These are phyloP conservation scores for Lampris megalopsis DNA, from an alignment of 2,113 vertebrate species.

Conservation along the genomic window DNA sequence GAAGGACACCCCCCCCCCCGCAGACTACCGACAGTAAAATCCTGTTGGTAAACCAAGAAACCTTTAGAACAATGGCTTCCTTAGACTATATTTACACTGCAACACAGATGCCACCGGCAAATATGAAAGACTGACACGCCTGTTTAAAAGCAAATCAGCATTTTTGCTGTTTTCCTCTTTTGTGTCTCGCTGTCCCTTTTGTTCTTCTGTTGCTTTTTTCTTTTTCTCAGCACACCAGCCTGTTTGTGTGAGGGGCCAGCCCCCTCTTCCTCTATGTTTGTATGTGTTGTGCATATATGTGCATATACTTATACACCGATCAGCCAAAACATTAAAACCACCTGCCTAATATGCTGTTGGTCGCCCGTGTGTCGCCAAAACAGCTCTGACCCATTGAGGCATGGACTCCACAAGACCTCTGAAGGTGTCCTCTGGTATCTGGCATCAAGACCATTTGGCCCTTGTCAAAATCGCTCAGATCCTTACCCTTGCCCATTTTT, in stretches of 20 bases:
- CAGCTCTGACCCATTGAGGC: no score
- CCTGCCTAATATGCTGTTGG: no score
- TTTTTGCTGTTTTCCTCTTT: conserved; percentile 53
- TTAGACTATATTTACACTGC: conserved; percentile 71
- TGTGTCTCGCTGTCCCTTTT: conserved; percentile 44
- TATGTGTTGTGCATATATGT: conserved; percentile 75
- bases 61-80: conserved; percentile 70
- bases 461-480: no score
- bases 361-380: no score
- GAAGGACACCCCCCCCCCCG: conserved; percentile 12
- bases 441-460: no score
- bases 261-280: conserved; percentile 36
- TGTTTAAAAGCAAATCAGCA: conserved; percentile 67
- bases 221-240: conserved; percentile 59
- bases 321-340: no score
- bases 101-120: conserved; percentile 53
- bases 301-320: conserved; percentile 64
- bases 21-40: background rate
- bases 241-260: conserved; percentile 52
- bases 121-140: conserved; percentile 75
- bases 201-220: conserved; percentile 33
- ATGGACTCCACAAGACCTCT: no score
- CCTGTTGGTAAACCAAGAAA: conserved; percentile 47
- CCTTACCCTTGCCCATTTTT: no score
- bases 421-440: no score